A percentile compares a stretch with the other conserved stretches of the same genome.
Evolutionary conservation across 30 jellyfish, hydroid and myxozoan genomes (phyloP).

Genomic region (Catostylus mosaicus): DNA sequence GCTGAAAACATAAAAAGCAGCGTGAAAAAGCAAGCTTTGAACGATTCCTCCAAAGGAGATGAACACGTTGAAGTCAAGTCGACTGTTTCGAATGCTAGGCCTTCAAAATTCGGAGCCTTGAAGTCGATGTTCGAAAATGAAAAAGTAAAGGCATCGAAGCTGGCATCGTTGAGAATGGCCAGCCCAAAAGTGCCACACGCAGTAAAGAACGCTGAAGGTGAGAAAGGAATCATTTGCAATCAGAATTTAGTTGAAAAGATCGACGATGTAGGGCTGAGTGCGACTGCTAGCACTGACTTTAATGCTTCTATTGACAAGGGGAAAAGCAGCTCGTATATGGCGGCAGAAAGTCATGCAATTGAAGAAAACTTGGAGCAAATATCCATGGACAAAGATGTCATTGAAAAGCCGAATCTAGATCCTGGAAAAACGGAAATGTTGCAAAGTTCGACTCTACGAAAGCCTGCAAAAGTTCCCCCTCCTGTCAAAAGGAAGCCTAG

Average conservation of each 20-base stretch:
- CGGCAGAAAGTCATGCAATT: not conserved
- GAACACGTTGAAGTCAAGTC: not conserved
- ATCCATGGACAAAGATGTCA: no score
- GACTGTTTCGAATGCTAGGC: not conserved
- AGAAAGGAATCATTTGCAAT: not conserved
- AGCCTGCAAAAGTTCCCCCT: constrained; percentile 31
- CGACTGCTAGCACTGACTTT: not conserved
- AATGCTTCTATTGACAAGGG: not conserved
- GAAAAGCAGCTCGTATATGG: not conserved
- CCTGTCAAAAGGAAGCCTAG: constrained; percentile 45
- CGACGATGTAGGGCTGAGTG: not conserved
- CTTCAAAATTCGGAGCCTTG: constrained; percentile 27
- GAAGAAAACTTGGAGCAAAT: not conserved
- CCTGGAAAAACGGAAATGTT: not conserved
- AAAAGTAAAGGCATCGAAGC: not conserved
- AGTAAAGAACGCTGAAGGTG: not conserved
- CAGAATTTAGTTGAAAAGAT: not conserved
- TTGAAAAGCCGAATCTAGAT: no score
- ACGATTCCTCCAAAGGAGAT: not conserved
- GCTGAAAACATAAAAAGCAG: constrained; percentile 2
- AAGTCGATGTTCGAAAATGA: constrained; percentile 30
- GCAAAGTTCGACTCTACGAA: not conserved
- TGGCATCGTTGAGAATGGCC: not conserved
- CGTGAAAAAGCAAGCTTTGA: not conserved
- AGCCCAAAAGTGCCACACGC: not conserved